Percentiles rank a stretch among this genome's conserved stretches.
phyloP scores from a whole-genome alignment of 1,140 invertebrate genomes.

The Zaprionus davidi region DNA sequence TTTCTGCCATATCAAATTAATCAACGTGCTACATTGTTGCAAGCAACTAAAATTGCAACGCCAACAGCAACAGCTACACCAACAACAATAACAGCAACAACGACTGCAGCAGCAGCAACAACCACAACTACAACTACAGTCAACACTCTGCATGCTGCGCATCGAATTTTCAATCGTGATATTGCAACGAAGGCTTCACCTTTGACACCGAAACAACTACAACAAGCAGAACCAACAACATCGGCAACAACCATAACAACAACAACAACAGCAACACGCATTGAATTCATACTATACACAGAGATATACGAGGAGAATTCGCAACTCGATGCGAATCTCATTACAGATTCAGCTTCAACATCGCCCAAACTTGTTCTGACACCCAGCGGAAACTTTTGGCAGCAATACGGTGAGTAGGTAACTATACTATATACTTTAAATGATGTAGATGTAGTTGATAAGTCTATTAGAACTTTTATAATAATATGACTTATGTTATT shows the following conservation, averaged over 20 bases:
- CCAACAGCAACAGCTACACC: slow-evolving; percentile 40
- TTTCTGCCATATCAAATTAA: slow-evolving; percentile 81
- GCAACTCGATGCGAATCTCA: slow-evolving; percentile 28
- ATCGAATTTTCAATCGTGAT: slow-evolving; percentile 80
- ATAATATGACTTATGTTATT: too few relatives aligned
- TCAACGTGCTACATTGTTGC: slow-evolving; percentile 82
- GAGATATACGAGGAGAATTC: slow-evolving; percentile 70
- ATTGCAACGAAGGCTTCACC: slow-evolving; percentile 70
- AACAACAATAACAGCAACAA: slow-evolving; percentile 44
- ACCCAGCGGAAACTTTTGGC: slow-evolving; percentile 62
- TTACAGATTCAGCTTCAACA: slow-evolving; percentile 17
- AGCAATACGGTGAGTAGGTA: slow-evolving; percentile 82
- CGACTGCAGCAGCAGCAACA: slow-evolving; percentile 17
- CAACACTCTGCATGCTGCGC: slow-evolving; percentile 49
- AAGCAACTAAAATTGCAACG: slow-evolving; percentile 54
- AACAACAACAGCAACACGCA: slow-evolving; percentile 48
- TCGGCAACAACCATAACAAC: slow-evolving; percentile 17
- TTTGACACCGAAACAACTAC: slow-evolving; percentile 61
- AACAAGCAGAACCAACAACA: slow-evolving; percentile 35
- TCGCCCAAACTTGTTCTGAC: slow-evolving; percentile 19
- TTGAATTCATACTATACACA: slow-evolving; percentile 70
- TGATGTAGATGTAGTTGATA: background rate
- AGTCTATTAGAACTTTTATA: background rate
- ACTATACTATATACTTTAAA: slow-evolving; percentile 19
- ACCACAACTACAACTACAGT: slow-evolving; percentile 8